Percentiles rank a stretch among this genome's conserved stretches.
phyloP scores from a whole-genome alignment of 2,113 vertebrate genomes.

The Cyprinodon tularosa region DNA sequence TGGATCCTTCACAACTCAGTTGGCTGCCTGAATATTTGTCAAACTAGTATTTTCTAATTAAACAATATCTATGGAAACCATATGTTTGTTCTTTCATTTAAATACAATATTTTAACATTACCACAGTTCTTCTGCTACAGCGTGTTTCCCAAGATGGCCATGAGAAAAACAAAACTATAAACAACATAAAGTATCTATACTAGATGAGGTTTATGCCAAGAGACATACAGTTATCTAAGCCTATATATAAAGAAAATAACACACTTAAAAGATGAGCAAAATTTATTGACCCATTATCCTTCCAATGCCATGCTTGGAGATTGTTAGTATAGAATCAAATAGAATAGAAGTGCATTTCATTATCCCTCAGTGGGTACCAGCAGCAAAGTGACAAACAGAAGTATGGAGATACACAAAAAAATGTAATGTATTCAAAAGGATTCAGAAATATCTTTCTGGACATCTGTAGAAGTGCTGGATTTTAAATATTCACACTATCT shows the following conservation, averaged over 20 bases:
- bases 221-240: too few species aligned
- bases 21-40: too few species aligned
- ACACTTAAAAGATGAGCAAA: not conserved
- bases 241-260: not conserved
- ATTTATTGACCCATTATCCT: not conserved
- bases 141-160: too few species aligned
- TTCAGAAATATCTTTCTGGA: too few species aligned
- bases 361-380: not conserved
- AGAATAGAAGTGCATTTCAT: not conserved
- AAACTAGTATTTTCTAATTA: not conserved
- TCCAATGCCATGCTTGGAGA: not conserved
- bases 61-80: too few species aligned
- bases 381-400: not conserved
- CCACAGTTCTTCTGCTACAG: too few species aligned
- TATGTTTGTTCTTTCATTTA: too few species aligned
- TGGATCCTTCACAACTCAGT: not conserved
- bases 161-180: too few species aligned
- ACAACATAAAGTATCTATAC: too few species aligned
- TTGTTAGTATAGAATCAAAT: not conserved
- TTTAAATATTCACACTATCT: not conserved
- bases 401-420: too few species aligned
- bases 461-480: not conserved
- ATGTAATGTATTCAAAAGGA: not conserved
- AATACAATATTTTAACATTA: too few species aligned
- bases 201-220: too few species aligned